Percentiles rank a stretch among this genome's conserved stretches.
phyloP scores from a whole-genome alignment of 2,888 invertebrate genomes.

The Aspidapion aeneum region DNA sequence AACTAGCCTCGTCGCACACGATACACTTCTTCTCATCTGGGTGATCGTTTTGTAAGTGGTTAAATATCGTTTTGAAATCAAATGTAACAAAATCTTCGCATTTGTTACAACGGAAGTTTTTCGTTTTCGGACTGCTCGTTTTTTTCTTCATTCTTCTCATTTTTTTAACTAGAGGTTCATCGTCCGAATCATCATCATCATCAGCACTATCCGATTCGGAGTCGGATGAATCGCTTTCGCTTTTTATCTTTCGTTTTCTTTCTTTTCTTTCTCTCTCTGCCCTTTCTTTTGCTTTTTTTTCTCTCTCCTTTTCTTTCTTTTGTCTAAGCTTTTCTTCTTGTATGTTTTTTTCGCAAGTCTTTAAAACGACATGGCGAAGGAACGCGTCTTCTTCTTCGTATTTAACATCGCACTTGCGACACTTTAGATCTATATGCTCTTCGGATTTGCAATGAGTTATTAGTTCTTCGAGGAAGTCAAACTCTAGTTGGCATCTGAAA shows the following conservation, averaged over 20 bases:
- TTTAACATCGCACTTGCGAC: neutral
- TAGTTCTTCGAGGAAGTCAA: neutral
- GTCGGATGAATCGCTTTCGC: too few species aligned
- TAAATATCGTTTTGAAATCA: neutral
- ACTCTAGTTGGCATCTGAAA: neutral
- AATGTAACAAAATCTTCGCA: neutral
- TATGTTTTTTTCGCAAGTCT: neutral
- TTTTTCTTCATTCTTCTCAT: too few species aligned
- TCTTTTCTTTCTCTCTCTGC: too few species aligned
- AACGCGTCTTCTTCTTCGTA: neutral
- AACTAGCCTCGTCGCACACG: neutral
- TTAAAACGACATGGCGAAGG: neutral
- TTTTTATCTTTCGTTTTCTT: too few species aligned
- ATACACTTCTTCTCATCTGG: neutral
- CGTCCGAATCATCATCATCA: too few species aligned
- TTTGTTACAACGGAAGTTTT: neutral
- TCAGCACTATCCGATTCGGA: too few species aligned
- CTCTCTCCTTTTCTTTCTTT: neutral
- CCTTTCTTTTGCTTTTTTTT: neutral
- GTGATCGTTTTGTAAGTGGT: neutral
- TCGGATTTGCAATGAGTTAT: neutral
- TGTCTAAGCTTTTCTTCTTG: too few species aligned
- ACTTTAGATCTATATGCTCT: neutral
- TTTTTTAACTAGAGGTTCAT: too few species aligned
- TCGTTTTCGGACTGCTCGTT: neutral